Base-by-base conservation (phyloP, 2,797 vertebrate species). In the Spizella passerina region DNA sequence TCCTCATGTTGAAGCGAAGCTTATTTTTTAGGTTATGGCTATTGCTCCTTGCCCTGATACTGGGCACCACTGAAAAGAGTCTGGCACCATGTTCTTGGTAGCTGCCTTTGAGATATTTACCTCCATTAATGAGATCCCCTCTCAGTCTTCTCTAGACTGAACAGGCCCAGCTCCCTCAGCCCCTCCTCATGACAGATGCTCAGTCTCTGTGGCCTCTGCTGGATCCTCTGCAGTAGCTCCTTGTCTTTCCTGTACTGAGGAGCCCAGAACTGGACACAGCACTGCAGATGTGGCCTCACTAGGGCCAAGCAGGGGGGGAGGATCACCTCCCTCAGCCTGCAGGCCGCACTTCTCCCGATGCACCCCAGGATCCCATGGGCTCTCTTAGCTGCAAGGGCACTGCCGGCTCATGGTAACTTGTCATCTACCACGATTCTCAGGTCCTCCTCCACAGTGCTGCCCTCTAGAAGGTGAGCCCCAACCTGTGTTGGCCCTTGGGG, bases 381-480 rank as follows among this genome's bases (percentile, higher is more conserved):
- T 22, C 18, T 39, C 34, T 12, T 3, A 17, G 30, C 34, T 19
- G 10, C 26, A 41, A 22, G 30, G 77, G 21, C 34, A 41, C 26
- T 10, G 32, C 26, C 2, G 6, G 30, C 18, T 73, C 32, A 23
- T 0, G 32, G 21, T 39, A 26, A 1, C 18, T 34, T 20, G 39
- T n/a, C 60, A 16, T 3, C 30, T 22, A 19, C 12, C 18, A 12
- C 2, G 8, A 30, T 41, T 66, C 30, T 7, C 61, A 9, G 26
- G 6, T 66, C 17, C 26, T 34, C 18, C 32, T 41, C 30, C 7
- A 4, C 39, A n/a, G 39, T 2, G 41, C 61, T 16, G 21, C 21
- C 52, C 39, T 53, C 34, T 4, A 8, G 46, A 7, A 46, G 53
- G 21, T 19, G 4, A 60, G 22, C 12, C 24, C 14, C 20, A 12